A percentile compares a stretch with the other conserved stretches of the same genome.
Conservation (phyloP, 2,797 vertebrate species). For the Eupleurogrammus muticus region DNA sequence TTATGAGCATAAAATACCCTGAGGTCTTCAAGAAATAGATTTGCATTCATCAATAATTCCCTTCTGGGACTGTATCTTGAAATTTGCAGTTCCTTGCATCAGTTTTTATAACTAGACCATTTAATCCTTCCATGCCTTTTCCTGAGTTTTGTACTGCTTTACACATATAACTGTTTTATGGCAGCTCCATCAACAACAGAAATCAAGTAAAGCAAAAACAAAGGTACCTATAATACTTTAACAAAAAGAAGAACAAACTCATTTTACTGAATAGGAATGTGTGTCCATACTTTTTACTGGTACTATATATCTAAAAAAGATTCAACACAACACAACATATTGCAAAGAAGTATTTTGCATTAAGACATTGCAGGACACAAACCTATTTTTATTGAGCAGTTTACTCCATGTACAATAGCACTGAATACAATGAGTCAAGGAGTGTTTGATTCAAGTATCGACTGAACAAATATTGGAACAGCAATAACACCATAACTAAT, state of each 20-base stretch:
- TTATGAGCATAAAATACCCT: constrained; percentile 16
- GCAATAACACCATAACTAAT: too few relatives aligned
- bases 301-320: background rate
- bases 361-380: too few relatives aligned
- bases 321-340: background rate
- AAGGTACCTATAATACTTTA: too few relatives aligned
- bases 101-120: constrained; percentile 13
- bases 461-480: too few relatives aligned
- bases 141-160: background rate
- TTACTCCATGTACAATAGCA: too few relatives aligned
- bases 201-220: background rate
- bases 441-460: too few relatives aligned
- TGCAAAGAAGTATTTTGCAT: background rate
- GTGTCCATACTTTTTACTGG: too few relatives aligned
- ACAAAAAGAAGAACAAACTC: background rate
- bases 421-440: too few relatives aligned
- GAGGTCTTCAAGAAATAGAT: constrained; percentile 8
- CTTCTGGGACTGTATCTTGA: constrained; percentile 21
- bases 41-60: constrained; percentile 17
- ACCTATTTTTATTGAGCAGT: too few relatives aligned
- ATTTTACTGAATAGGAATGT: too few relatives aligned
- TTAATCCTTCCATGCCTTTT: background rate
- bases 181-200: background rate
- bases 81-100: constrained; percentile 39
- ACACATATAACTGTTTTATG: background rate